Percentiles rank a stretch among this genome's conserved stretches.
Conservation (phyloP, 2,888 invertebrate genomes). For the Autographa pulchrina region DNA sequence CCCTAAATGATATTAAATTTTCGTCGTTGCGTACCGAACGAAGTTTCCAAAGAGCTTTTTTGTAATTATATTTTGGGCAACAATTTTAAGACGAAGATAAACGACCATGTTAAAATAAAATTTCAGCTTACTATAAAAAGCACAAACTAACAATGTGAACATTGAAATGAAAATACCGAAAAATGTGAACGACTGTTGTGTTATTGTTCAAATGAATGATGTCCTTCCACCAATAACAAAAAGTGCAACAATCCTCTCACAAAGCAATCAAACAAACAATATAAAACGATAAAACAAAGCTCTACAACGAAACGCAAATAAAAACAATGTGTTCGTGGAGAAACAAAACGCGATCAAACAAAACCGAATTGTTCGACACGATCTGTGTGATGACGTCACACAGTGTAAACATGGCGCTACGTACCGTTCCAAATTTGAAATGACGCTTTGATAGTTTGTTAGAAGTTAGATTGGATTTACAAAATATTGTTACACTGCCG, state of each 20-base stretch:
- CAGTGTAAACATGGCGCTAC: constrained; percentile 19
- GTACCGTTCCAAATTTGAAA: constrained; percentile 41
- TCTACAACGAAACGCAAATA: constrained; percentile 42
- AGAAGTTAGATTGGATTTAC: neutral
- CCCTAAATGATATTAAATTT: constrained; percentile 29
- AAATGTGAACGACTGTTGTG: neutral
- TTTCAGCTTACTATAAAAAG: neutral
- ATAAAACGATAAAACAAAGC: constrained; percentile 47
- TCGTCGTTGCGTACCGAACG: neutral
- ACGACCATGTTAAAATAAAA: neutral
- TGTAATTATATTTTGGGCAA: neutral
- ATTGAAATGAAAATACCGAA: neutral
- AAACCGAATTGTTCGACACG: constrained; percentile 39
- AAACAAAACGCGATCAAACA: constrained; percentile 52
- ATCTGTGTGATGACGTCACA: constrained; percentile 33
- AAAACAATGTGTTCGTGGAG: constrained; percentile 47
- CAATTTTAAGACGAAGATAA: neutral
- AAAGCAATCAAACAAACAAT: constrained; percentile 46
- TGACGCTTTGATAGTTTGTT: constrained; percentile 15
- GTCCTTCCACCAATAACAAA: constrained; percentile 32
- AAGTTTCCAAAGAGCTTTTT: neutral
- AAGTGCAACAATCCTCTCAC: constrained; percentile 38
- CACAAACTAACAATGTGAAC: neutral
- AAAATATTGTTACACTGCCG: constrained; percentile 5
- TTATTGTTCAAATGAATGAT: constrained; percentile 5